Evolutionary conservation across 2,888 invertebrate species (phyloP).

Genomic region (Gortyna flavago): DNA sequence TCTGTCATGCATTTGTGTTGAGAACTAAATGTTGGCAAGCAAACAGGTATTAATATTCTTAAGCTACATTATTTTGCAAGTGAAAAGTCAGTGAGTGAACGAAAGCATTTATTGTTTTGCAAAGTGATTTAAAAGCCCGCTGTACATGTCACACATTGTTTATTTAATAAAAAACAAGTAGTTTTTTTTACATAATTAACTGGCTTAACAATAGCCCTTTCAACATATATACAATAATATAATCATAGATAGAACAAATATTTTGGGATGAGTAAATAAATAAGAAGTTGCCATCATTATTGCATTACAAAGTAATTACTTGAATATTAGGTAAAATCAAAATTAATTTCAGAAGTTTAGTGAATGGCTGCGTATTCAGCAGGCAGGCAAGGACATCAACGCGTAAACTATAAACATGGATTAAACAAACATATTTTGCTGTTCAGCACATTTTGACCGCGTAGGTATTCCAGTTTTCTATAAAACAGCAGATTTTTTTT

Average conservation of each 20-base stretch:
- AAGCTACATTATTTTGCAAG: slow-evolving; percentile 39
- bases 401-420: background rate
- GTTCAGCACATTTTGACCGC: background rate
- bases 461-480: background rate
- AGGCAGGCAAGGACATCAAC: background rate
- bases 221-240: background rate
- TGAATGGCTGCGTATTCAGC: background rate
- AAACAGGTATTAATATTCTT: slow-evolving; percentile 29
- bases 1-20: slow-evolving; percentile 30
- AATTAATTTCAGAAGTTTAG: background rate
- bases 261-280: background rate
- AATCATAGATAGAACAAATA: background rate
- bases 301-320: too few species aligned
- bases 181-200: background rate
- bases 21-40: slow-evolving; percentile 35
- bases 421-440: background rate
- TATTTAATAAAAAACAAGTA: background rate
- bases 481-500: background rate
- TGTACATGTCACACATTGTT: slow-evolving; percentile 40
- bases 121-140: slow-evolving; percentile 57
- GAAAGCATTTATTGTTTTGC: slow-evolving; percentile 59
- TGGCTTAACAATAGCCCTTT: background rate
- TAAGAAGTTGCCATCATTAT: background rate
- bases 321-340: background rate
- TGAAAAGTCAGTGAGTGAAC: slow-evolving; percentile 55